These are phyloP conservation scores for Actenoides lindsayi DNA, from an alignment of 2,113 vertebrate genomes.

Conservation along the genomic window DNA sequence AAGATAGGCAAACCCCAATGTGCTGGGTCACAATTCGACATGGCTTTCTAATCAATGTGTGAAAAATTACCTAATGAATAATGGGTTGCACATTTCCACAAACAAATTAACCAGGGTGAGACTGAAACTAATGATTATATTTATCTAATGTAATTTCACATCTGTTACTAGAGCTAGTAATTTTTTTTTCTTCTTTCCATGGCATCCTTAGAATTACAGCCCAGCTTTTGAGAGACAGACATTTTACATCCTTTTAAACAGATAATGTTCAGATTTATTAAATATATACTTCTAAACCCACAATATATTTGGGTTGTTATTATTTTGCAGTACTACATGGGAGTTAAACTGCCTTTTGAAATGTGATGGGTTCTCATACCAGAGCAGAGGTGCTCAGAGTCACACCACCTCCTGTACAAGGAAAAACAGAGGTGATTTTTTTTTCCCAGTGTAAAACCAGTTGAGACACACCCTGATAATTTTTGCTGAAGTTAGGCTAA, in stretches of 20 bases:
- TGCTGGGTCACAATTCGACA: conserved; percentile 92
- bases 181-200: conserved; percentile 74
- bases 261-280: conserved; percentile 50
- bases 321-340: background rate
- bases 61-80: conserved; percentile 99
- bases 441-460: background rate
- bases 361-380: background rate
- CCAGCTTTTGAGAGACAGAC: conserved; percentile 64
- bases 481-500: background rate
- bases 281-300: conserved; percentile 9
- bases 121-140: conserved; percentile 99
- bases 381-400: background rate
- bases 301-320: background rate
- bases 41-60: conserved; percentile 94
- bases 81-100: conserved; percentile 98
- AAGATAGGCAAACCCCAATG: conserved; percentile 89
- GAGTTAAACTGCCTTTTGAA: background rate
- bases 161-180: conserved; percentile 85
- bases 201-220: conserved; percentile 74
- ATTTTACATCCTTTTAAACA: conserved; percentile 65
- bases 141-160: conserved; percentile 99
- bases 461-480: background rate
- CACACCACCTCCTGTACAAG: background rate
- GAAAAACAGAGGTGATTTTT: background rate
- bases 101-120: conserved; percentile 99